Evolutionary conservation across 2,888 invertebrate species (phyloP).

Genomic region (Drosophila differens): DNA sequence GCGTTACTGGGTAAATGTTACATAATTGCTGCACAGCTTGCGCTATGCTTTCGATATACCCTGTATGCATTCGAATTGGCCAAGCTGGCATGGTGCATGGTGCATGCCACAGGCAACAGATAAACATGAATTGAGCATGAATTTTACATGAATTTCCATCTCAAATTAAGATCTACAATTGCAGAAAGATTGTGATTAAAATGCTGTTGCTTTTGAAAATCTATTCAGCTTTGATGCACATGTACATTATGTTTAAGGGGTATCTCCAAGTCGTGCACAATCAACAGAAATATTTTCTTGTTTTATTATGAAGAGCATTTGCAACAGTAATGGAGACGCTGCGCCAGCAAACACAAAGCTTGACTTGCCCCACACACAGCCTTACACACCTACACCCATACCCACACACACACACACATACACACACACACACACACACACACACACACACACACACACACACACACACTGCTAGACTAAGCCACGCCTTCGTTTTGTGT

Average conservation of each 20-base stretch:
- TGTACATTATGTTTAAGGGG: not conserved
- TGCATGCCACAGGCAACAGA: not conserved
- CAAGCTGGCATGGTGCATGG: not conserved
- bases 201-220: not conserved
- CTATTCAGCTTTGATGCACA: not conserved
- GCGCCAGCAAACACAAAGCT: constrained; percentile 28
- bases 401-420: not conserved
- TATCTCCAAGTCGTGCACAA: not conserved
- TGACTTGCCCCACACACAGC: constrained; percentile 12
- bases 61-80: not conserved
- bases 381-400: constrained; percentile 5
- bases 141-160: not conserved
- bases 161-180: not conserved
- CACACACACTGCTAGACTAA: constrained; percentile 15
- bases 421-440: constrained; percentile 8
- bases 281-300: not conserved
- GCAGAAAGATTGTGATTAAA: not conserved
- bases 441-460: constrained; percentile 11
- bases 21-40: constrained; percentile 68
- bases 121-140: not conserved
- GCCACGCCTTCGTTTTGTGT: constrained; percentile 20
- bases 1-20: constrained; percentile 84
- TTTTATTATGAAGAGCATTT: constrained; percentile 7
- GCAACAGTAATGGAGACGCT: not conserved
- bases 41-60: constrained; percentile 8